These are phyloP conservation scores for Anastrepha ludens DNA, from an alignment of 1,140 invertebrate species.

Conservation along the genomic window DNA sequence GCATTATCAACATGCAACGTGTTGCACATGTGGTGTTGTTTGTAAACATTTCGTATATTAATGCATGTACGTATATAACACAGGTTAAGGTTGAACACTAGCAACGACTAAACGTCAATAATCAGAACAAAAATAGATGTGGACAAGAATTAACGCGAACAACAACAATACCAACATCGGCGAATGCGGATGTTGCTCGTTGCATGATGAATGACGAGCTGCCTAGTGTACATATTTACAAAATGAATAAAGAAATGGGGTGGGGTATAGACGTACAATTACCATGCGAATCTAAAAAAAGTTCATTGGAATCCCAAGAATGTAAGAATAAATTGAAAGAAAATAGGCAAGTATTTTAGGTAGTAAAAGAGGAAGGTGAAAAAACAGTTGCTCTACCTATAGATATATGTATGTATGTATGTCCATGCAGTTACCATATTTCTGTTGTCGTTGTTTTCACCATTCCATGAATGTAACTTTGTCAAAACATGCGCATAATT, in stretches of 20 bases:
- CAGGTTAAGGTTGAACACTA: constrained; percentile 15
- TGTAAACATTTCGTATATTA: constrained; percentile 37
- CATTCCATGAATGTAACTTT: constrained; percentile 43
- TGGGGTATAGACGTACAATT: neutral
- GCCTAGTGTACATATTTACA: neutral
- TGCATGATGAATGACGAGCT: constrained; percentile 19
- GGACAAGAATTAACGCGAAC: neutral
- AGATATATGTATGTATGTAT: too few species aligned
- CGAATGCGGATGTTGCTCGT: constrained; percentile 39
- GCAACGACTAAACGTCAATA: constrained; percentile 17
- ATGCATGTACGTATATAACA: neutral
- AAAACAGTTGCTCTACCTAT: neutral
- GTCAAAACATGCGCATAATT: constrained; percentile 66
- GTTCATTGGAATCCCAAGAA: constrained; percentile 13
- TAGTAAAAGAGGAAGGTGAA: neutral
- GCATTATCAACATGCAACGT: neutral
- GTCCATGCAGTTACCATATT: too few species aligned
- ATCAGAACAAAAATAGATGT: constrained; percentile 5
- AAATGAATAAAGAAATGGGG: too few species aligned
- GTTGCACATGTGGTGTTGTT: constrained; percentile 29
- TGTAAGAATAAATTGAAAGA: neutral
- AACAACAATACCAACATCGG: neutral
- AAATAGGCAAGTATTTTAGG: neutral
- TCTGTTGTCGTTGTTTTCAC: neutral
- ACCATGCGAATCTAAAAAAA: neutral